phyloP scores from a whole-genome alignment of 2,888 invertebrate genomes.

The Phania funesta region DNA sequence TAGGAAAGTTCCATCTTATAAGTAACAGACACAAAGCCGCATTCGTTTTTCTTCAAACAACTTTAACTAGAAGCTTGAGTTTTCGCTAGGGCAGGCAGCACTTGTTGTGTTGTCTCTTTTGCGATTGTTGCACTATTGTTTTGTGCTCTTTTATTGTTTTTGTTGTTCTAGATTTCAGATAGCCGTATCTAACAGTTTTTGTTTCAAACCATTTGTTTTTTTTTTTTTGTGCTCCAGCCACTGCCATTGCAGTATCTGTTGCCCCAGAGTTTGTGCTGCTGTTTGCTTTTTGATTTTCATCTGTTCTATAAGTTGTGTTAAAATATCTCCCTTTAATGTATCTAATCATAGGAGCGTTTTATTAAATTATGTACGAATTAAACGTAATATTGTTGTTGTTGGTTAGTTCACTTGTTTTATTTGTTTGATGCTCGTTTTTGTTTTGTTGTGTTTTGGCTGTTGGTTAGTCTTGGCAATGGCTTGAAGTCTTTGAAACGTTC shows the following conservation, averaged over 20 bases:
- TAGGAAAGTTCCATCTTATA: neutral
- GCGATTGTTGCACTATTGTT: neutral
- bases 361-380: conserved; percentile 76
- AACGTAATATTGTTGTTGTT: conserved; percentile 49
- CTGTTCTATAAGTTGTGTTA: conserved; percentile 52
- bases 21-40: conserved; percentile 39
- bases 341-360: conserved; percentile 78
- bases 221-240: conserved; percentile 2
- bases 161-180: conserved; percentile 45
- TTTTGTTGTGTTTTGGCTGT: conserved; percentile 12
- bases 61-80: conserved; percentile 33
- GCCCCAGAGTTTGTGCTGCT: neutral
- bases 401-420: conserved; percentile 60
- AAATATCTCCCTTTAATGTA: conserved; percentile 70
- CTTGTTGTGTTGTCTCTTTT: conserved; percentile 51
- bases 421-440: conserved; percentile 10
- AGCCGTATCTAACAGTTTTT: conserved; percentile 63
- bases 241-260: conserved; percentile 1
- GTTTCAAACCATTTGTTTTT: conserved; percentile 34
- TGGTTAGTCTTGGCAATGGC: conserved; percentile 24
- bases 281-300: conserved; percentile 27
- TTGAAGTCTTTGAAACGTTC: conserved; percentile 36
- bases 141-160: conserved; percentile 14
- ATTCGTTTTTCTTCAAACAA: conserved; percentile 37
- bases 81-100: conserved; percentile 22